Percentiles rank a stretch among this genome's conserved stretches.
These are phyloP conservation scores for Callipepla californica DNA, from an alignment of 2,113 vertebrate species.

Conservation along the genomic window DNA sequence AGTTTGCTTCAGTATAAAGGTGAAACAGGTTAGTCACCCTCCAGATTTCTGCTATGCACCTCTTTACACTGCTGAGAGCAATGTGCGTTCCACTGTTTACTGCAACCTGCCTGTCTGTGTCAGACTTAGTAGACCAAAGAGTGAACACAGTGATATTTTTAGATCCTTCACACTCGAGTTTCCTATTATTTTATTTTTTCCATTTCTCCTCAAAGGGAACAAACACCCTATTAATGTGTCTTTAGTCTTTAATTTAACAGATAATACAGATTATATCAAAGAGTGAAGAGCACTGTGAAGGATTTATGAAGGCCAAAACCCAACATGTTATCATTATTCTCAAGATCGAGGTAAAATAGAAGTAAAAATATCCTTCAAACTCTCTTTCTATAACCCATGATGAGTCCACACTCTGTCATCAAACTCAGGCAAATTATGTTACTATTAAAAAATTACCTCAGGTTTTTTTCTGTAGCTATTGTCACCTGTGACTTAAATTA, in stretches of 20 bases:
- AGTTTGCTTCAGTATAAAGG: neutral
- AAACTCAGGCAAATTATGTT: neutral
- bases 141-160: rapidly evolving
- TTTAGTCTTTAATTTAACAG: neutral
- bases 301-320: neutral
- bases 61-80: neutral
- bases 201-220: neutral
- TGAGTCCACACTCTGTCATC: neutral
- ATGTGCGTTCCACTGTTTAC: neutral
- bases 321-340: neutral
- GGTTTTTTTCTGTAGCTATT: neutral
- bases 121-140: neutral
- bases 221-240: neutral
- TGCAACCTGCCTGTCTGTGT: neutral
- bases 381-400: neutral
- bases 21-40: neutral
- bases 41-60: neutral
- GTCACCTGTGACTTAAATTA: neutral
- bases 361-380: neutral
- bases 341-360: neutral
- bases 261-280: neutral
- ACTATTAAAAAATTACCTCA: neutral
- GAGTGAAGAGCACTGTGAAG: rapidly evolving
- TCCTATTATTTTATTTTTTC: neutral
- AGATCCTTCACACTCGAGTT: rapidly evolving